Conservation (phyloP, 1,140 invertebrate species). For the Chymomyza costata region DNA sequence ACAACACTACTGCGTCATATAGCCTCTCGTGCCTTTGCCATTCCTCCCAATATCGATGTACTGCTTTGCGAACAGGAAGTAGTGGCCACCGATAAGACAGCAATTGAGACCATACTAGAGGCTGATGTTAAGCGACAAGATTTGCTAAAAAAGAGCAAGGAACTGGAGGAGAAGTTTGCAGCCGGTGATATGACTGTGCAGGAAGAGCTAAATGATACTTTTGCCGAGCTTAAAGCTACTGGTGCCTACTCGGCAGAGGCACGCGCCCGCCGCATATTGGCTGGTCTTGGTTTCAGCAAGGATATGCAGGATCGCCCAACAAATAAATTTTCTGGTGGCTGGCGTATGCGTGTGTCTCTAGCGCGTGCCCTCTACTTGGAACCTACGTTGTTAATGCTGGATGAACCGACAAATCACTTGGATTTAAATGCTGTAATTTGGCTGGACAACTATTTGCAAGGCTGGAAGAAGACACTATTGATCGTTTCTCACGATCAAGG, state of each 20-base stretch:
- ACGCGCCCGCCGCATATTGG: conserved; percentile 93
- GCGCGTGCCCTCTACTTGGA: conserved; percentile 93
- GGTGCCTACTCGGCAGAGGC: conserved; percentile 98
- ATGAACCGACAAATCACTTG: conserved; percentile 96
- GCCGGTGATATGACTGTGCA: conserved; percentile 82
- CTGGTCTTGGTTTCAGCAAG: conserved; percentile 96
- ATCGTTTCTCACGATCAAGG: conserved; percentile 99
- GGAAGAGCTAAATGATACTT: conserved; percentile 92
- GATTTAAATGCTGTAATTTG: conserved; percentile 99
- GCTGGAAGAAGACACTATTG: conserved; percentile 97
- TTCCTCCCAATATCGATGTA: conserved; percentile 98
- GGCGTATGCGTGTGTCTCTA: conserved; percentile 98
- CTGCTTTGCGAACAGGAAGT: conserved; percentile 99
- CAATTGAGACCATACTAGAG: conserved; percentile 94
- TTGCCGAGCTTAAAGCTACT: conserved; percentile 96
- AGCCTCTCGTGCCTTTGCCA: conserved; percentile 89
- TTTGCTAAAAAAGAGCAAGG: conserved; percentile 88
- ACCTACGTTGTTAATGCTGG: conserved; percentile 95
- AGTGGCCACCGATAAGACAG: conserved; percentile 91
- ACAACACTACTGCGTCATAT: conserved; percentile 98
- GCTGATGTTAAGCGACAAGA: conserved; percentile 92
- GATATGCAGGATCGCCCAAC: conserved; percentile 96
- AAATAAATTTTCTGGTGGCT: conserved; percentile 98
- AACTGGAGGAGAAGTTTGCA: conserved; percentile 84
- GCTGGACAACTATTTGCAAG: conserved; percentile 98